Conservation (phyloP, 2,888 invertebrate species). For the Eucriotettix oculatus region DNA sequence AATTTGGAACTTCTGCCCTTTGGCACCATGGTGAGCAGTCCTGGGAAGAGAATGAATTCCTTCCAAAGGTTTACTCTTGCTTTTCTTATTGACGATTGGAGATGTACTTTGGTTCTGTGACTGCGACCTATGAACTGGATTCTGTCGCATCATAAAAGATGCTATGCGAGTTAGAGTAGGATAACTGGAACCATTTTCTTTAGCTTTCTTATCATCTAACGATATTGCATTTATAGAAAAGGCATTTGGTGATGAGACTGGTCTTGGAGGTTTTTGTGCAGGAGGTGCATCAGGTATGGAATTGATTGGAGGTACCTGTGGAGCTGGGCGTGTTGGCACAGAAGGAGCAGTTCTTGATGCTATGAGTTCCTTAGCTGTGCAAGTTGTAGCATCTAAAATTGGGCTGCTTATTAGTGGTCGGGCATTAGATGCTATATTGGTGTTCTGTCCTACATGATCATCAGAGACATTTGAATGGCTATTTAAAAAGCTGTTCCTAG, state of each 20-base stretch:
- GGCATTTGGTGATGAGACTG: constrained; percentile 29
- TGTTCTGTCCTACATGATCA: background rate
- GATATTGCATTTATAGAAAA: constrained; percentile 3
- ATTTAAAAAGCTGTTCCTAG: constrained; percentile 1
- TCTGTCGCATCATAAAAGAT: constrained; percentile 37
- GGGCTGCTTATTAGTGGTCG: constrained; percentile 69
- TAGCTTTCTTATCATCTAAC: constrained; percentile 28
- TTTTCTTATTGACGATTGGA: constrained; percentile 15
- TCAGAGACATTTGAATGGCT: constrained; percentile 17
- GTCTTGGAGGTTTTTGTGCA: constrained; percentile 24
- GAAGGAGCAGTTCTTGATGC: constrained; percentile 35
- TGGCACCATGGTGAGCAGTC: constrained; percentile 37
- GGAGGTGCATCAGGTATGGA: constrained; percentile 12
- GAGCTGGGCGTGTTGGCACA: constrained; percentile 33
- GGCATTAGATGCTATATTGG: constrained; percentile 26
- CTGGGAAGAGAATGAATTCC: constrained; percentile 40
- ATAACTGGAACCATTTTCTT: constrained; percentile 29
- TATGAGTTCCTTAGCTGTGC: constrained; percentile 55
- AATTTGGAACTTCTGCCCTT: constrained; percentile 39
- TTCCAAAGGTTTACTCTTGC: constrained; percentile 34
- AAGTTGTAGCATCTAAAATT: constrained; percentile 64
- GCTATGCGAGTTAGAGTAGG: constrained; percentile 53
- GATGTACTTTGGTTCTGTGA: constrained; percentile 32
- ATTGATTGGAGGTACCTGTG: constrained; percentile 29
- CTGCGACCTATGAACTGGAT: constrained; percentile 27